Evolutionary conservation across 1,140 invertebrate species (phyloP).

Genomic region (Ectropis grisescens): DNA sequence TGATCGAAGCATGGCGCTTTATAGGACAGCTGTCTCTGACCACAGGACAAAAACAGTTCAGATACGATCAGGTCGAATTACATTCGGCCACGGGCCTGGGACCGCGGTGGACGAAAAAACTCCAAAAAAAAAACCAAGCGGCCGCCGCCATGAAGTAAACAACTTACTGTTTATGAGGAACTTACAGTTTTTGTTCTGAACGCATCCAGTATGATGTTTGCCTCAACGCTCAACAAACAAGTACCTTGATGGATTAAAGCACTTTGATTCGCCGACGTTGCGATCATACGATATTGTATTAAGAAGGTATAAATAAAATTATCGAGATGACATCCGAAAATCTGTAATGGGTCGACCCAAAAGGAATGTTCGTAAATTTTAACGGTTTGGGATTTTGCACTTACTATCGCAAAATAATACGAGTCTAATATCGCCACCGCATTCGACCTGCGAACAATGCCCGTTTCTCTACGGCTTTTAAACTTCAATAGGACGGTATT

Average conservation of each 20-base stretch:
- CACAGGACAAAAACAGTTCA: conserved; percentile 56
- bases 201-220: conserved; percentile 12
- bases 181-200: conserved; percentile 18
- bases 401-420: conserved; percentile 38
- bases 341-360: conserved; percentile 1
- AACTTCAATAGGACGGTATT: conserved; percentile 62
- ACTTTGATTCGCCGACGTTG: conserved; percentile 17
- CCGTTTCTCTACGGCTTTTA: conserved; percentile 61
- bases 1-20: conserved; percentile 39
- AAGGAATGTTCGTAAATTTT: conserved; percentile 16
- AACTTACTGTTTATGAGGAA: conserved; percentile 29
- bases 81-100: conserved; percentile 41
- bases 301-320: conserved; percentile 20
- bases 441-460: conserved; percentile 48
- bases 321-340: conserved; percentile 12
- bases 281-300: conserved; percentile 12
- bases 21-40: conserved; percentile 59
- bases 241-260: conserved; percentile 10
- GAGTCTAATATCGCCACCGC: conserved; percentile 63
- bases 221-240: conserved; percentile 13
- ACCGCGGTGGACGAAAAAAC: conserved; percentile 39
- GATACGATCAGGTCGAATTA: conserved; percentile 65
- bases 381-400: conserved; percentile 14
- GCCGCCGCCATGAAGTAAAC: conserved; percentile 37
- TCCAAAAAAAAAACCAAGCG: conserved; percentile 31